Conservation (phyloP, 2,888 invertebrate genomes). For the Drosophila tripunctata region DNA sequence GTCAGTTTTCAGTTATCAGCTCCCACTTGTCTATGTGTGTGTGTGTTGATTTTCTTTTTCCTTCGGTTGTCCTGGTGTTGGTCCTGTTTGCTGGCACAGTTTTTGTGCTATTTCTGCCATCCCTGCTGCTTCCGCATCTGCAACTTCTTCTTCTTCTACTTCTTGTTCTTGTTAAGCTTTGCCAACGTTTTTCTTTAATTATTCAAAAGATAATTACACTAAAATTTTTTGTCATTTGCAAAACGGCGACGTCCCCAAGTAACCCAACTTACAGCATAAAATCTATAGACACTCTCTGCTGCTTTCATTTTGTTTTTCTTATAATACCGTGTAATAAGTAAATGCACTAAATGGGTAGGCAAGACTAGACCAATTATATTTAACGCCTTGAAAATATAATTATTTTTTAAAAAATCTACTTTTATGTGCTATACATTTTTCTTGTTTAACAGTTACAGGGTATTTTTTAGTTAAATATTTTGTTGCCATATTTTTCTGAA, state of each 20-base stretch:
- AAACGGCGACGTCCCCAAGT: constrained; percentile 51
- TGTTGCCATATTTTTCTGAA: constrained; percentile 2
- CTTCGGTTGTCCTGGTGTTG: constrained; percentile 29
- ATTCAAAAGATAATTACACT: constrained; percentile 82
- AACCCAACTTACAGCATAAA: constrained; percentile 54
- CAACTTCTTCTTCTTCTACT: neutral
- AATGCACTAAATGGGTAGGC: neutral
- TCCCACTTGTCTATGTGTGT: constrained; percentile 12
- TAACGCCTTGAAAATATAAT: no score
- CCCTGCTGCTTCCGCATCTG: constrained; percentile 30
- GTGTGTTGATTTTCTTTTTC: constrained; percentile 6
- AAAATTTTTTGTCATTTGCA: constrained; percentile 65
- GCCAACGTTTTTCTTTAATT: constrained; percentile 79
- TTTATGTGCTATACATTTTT: no score
- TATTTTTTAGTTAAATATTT: neutral
- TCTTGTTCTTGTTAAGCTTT: constrained; percentile 56
- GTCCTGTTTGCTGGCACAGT: constrained; percentile 48
- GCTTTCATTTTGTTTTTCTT: constrained; percentile 12
- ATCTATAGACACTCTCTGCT: constrained; percentile 61
- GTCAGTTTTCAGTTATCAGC: constrained; percentile 50
- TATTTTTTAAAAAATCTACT: no score
- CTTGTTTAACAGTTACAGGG: neutral
- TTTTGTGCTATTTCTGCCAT: constrained; percentile 48
- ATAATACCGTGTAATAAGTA: constrained; percentile 18
- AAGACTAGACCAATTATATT: no score